Conservation (phyloP, 2,888 invertebrate species). For the Netelia virgata region DNA sequence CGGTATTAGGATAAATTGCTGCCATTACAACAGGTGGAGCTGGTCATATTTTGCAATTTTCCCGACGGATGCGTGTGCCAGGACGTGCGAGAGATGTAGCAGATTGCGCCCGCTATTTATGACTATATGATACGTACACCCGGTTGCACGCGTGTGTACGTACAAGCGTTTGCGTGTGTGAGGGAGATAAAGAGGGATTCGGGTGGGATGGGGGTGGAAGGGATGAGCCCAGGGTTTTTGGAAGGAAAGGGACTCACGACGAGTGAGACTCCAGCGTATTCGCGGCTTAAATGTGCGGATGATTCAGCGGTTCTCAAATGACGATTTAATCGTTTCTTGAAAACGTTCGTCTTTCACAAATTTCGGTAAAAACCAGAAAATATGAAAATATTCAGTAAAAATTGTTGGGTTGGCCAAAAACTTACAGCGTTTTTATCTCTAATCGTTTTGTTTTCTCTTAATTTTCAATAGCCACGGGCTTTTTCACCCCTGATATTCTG, state of each 20-base stretch:
- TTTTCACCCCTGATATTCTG: no score
- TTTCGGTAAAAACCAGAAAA: not conserved
- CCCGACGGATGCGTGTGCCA: slow-evolving; percentile 74
- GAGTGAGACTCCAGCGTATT: not conserved
- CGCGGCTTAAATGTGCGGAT: not conserved
- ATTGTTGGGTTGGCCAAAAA: no score
- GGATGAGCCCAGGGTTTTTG: slow-evolving; percentile 14
- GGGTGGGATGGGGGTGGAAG: no score
- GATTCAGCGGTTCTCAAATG: slow-evolving; percentile 41
- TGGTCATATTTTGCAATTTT: slow-evolving; percentile 80
- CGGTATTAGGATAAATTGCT: slow-evolving; percentile 80
- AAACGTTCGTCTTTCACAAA: not conserved
- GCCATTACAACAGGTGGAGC: slow-evolving; percentile 79
- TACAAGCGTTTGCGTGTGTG: slow-evolving; percentile 63
- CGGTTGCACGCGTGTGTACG: slow-evolving; percentile 19
- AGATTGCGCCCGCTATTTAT: slow-evolving; percentile 78
- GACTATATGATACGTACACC: slow-evolving; percentile 69
- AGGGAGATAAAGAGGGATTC: not conserved
- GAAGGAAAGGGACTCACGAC: slow-evolving; percentile 12
- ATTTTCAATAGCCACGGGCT: no score
- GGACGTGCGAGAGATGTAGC: slow-evolving; percentile 74
- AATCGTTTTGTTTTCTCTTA: no score
- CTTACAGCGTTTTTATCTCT: no score
- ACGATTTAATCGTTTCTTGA: slow-evolving; percentile 2
- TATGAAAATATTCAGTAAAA: not conserved